Evolutionary conservation across 1,140 invertebrate species (phyloP), one percentile per base, ranked within the genome.

Genomic region (Copidosoma floridanum): DNA sequence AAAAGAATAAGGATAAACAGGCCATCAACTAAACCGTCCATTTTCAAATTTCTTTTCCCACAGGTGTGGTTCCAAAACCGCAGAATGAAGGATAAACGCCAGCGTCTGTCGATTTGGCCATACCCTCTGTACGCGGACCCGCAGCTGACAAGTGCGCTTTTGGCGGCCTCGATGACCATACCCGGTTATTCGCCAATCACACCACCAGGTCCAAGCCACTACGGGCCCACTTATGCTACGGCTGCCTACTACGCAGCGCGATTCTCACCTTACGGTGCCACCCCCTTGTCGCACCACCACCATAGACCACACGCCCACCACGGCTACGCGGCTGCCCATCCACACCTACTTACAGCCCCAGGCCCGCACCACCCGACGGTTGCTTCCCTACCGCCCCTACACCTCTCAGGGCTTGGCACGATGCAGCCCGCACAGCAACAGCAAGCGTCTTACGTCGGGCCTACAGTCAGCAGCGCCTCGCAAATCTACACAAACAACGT

Each of bases 61-160:
- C 82, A 95, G 93, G 95, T 99, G 3, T 99, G 97, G 97, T 99
- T 99, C 74, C 97, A 99, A 85, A 99, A 99, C 71, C 85, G 97
- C 12, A 84, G 97, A n/a, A 99, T 99, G 97, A 99, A 99, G 74
- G 95, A 98, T 80, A 99, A 98, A 70, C 84, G 96, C 0, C 95
- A 99, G 74, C 79, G 94, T 8, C 89, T 97, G 78, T 85, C 98
- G 48, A 88, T 92, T 0, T 98, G 95, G 95, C 95, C 96, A 0
- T 95, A 97, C 75, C 90, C 92, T 0, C 92, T 97, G 24, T 97
- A 96, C 80, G 88, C 91, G 2, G 95, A 98, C 70, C 94, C 94
- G 4, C 86, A 92, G 1, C 86, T 98, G 61, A 93, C 94, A 1
- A 93, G 94, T 0, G 53, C 58, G 6, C 40, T 60, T 6, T 82